phyloP scores from a whole-genome alignment of 2,797 vertebrate genomes.

The Dipus sagitta region DNA sequence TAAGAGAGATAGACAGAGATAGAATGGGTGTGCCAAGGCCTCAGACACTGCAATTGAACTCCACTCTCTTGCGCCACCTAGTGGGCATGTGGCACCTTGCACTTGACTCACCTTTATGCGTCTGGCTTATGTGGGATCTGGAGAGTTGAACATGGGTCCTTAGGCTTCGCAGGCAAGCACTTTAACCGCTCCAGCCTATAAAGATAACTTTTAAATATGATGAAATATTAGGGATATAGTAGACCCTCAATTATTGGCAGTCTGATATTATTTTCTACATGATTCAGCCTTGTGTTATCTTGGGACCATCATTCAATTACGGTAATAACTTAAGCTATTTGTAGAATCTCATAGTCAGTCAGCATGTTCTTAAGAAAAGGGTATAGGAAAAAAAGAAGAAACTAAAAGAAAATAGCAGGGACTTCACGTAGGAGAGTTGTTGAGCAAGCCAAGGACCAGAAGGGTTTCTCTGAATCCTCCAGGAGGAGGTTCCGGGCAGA shows the following conservation, averaged over 20 bases:
- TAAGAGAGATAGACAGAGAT: no score
- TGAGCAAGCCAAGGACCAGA: neutral
- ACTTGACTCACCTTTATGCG: no score
- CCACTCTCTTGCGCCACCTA: no score
- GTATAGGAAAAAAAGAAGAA: neutral
- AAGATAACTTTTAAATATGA: neutral
- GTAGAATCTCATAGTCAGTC: neutral
- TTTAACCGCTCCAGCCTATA: no score
- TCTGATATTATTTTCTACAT: neutral
- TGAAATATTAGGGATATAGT: neutral
- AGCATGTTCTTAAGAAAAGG: neutral
- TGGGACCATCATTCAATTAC: neutral
- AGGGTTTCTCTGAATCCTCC: neutral
- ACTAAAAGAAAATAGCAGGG: neutral
- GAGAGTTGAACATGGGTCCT: no score
- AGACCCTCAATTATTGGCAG: neutral
- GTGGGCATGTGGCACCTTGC: no score
- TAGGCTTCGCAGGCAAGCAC: no score
- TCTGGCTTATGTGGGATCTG: no score
- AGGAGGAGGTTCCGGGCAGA: neutral
- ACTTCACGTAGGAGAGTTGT: constrained; percentile 9
- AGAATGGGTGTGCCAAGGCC: no score
- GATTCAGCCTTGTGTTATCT: neutral
- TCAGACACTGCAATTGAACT: no score
- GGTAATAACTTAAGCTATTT: neutral